Base-by-base conservation (phyloP, 2,113 vertebrate genomes). In the Tupaia tana region DNA sequence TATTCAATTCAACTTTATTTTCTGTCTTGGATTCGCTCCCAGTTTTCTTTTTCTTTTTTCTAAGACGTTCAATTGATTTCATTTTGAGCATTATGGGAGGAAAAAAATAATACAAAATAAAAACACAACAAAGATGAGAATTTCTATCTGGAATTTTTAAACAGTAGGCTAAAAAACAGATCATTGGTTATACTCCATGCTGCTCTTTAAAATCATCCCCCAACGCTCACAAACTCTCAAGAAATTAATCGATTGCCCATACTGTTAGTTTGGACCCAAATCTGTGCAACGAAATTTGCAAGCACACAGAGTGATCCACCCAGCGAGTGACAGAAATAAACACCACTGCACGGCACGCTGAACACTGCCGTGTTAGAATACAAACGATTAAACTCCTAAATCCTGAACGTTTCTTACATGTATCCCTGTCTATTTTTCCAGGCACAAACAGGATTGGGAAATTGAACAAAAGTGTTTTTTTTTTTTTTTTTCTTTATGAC, bases 341-440 rank as follows among this genome's bases (percentile, higher is more conserved):
- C 27, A 61, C 25, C 7, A 1, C 5, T 1, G 6, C 8, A 43
- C 0, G 1, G 3, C 4, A 61, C 4, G 29, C 69, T 34, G 25
- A 70, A 1, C 34, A 10, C 25, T 75, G 74, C 34, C 1, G 4
- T 2, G 0, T 67, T 58, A 56, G 74, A 79, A 77, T 91, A 27
- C 4, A 56, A 91, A 73, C 11, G 29, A 43, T 81, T 25, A 67
- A 79, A n/a, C 29, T 31, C 29, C 19, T 16, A 56, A 83, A 71
- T 71, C 63, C 31, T 58, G n/a, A 18, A 14, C 0, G 2, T 20
- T 25, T 74, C 56, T 43, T 14, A 34, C 61, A 34, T 16, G 25
- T 9, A 43, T 29, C 43, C 1, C 14, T 66, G 6, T n/a, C 9
- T 6, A 24, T 34, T 19, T 19, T n/a, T 25, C 43, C 12, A 75